Evolutionary conservation across 2,113 vertebrate genomes (phyloP).

Genomic region (Todiramphus saurophagus): DNA sequence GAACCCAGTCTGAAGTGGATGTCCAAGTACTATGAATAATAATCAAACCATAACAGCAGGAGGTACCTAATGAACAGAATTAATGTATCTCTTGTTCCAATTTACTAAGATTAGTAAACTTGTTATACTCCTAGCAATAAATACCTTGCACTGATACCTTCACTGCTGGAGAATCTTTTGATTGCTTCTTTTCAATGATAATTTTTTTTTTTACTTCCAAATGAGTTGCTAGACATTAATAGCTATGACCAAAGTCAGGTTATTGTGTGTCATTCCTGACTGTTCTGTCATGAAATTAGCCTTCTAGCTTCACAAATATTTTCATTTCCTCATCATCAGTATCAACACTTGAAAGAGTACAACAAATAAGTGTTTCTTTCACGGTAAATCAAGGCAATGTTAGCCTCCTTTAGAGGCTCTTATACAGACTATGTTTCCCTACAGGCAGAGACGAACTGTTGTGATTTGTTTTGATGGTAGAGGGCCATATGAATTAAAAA

Average conservation of each 20-base stretch:
- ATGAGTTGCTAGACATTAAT: background rate
- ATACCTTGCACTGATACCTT: background rate
- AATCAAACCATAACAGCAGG: conserved; percentile 48
- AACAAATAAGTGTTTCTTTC: background rate
- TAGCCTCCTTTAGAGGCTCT: background rate
- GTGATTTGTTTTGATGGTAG: background rate
- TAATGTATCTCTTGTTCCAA: conserved; percentile 26
- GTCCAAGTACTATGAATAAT: conserved; percentile 26
- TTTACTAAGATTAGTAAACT: conserved; percentile 39
- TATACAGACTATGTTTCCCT: background rate
- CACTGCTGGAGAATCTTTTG: background rate
- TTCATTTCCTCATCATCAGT: background rate
- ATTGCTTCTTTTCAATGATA: background rate
- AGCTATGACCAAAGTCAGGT: background rate
- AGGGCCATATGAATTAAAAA: background rate
- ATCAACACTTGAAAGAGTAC: background rate
- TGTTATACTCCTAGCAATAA: conserved; percentile 26
- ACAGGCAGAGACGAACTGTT: background rate
- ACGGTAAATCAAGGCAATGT: conserved; percentile 13
- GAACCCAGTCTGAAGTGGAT: conserved; percentile 22
- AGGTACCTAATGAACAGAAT: conserved; percentile 56
- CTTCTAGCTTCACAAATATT: background rate
- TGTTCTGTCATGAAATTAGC: conserved; percentile 13
- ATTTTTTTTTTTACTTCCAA: background rate
- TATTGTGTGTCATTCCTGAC: background rate